Evolutionary conservation across 2,888 invertebrate genomes (phyloP).

Genomic region (Tanypteryx hageni): DNA sequence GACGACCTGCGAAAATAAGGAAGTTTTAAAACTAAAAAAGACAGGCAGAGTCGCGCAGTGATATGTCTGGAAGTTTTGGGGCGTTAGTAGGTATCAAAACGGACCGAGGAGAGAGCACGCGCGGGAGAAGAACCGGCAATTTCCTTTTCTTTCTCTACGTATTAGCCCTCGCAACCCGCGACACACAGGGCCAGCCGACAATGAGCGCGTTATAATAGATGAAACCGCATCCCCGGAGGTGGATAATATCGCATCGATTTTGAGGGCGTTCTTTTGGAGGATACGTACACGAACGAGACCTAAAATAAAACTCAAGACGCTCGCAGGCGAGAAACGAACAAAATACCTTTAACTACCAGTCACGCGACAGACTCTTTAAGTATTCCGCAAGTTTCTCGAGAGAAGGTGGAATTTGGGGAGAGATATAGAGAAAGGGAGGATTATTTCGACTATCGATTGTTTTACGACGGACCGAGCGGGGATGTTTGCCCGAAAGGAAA

Average conservation of each 20-base stretch:
- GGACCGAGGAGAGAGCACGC: neutral
- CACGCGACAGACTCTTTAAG: constrained; percentile 30
- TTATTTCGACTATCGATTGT: constrained; percentile 63
- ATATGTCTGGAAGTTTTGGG: constrained; percentile 48
- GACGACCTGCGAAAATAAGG: constrained; percentile 16
- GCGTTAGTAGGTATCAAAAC: constrained; percentile 21
- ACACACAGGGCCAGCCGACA: too few relatives aligned
- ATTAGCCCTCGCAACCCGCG: too few relatives aligned
- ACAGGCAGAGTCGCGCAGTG: constrained; percentile 36
- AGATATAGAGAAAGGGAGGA: neutral
- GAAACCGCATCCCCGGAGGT: too few relatives aligned
- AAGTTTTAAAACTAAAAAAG: constrained; percentile 44
- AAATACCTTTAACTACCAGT: neutral
- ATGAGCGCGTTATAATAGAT: too few relatives aligned
- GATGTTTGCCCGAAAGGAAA: neutral
- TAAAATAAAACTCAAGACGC: neutral
- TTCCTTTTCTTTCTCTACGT: too few relatives aligned
- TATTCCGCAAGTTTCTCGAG: neutral
- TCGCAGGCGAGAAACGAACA: neutral
- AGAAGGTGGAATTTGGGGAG: constrained; percentile 14
- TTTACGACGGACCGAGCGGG: constrained; percentile 33
- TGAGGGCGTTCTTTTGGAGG: neutral
- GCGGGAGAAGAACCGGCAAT: too few relatives aligned
- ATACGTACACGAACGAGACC: neutral
- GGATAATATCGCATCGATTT: neutral